Conservation (phyloP, 2,113 vertebrate species). For the Triplophysa rosa region DNA sequence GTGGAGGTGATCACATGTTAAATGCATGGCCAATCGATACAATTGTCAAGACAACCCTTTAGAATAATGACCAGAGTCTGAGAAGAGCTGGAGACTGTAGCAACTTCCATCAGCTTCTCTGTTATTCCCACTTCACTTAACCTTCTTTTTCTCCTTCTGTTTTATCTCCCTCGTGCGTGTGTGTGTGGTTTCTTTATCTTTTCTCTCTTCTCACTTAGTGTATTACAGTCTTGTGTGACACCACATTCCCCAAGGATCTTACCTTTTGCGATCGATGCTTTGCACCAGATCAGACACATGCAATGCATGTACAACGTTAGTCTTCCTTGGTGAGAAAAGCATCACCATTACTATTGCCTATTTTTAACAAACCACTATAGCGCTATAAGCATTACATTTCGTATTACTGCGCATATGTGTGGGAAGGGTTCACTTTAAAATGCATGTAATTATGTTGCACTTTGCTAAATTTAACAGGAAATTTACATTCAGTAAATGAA, state of each 20-base stretch:
- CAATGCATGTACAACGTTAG: neutral
- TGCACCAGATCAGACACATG: constrained; percentile 9
- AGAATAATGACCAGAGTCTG: neutral
- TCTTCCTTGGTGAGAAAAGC: too few species aligned
- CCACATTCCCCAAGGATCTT: neutral
- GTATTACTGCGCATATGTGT: too few species aligned
- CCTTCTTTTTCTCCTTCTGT: neutral
- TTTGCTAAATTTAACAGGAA: constrained; percentile 2
- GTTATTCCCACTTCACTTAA: neutral
- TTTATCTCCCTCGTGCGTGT: neutral
- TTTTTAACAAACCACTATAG: too few species aligned
- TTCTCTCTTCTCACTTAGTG: neutral
- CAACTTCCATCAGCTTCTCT: neutral
- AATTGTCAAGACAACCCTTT: constrained; percentile 22
- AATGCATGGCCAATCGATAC: constrained; percentile 18
- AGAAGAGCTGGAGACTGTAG: neutral
- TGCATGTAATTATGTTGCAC: neutral
- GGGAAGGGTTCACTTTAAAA: neutral
- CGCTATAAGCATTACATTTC: too few species aligned
- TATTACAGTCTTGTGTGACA: neutral
- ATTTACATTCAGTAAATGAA: constrained; percentile 34
- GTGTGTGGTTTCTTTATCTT: neutral
- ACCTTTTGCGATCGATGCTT: constrained; percentile 8
- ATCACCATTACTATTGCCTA: too few species aligned
- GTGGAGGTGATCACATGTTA: neutral